Base-by-base conservation (phyloP, 2,113 vertebrate species). In the Crotalus tigris region DNA sequence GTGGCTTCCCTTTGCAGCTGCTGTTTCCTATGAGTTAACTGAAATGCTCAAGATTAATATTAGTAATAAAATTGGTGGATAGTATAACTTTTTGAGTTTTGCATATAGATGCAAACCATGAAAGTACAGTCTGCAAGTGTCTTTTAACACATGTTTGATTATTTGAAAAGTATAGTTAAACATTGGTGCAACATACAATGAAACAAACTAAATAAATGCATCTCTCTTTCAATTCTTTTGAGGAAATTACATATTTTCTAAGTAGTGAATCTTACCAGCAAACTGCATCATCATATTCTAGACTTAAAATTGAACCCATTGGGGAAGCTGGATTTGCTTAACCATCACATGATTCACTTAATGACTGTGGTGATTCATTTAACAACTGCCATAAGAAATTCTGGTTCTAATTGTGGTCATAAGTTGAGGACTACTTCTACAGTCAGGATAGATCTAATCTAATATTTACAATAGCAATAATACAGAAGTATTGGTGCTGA, bases 281-380 rank as follows among this genome's bases (percentile, higher is more conserved):
- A 96, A 96, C 94, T 94, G 49, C 54, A 54, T 7, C 64, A 90
- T 5, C 12, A 64, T 51, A 96, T 96, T 96, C 81, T 97, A 95
- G 93, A 95, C 94, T 96, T 96, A 95, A 97, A 95, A 96, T 96
- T 93, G 94, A 95, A 91, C 93, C 64, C 94, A 55, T n/a, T 64
- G 26, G 61, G 11, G 11, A 64, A 64, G 26, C 26, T 64, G 26
- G 61, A 64, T 64, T 64, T 64, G 61, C 26, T 64, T 64, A 64
- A 64, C 3, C 26, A 29, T 5, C 61, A 64, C 26, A 29, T 10
- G 26, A 64, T 64, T 61, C 24, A 61, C 3, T 61, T 61, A 29
- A 61, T 29, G 26, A 29, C 24, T 12, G 26, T 61, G 59, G 59
- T 10, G 24, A 61, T 61, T 26, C 24, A 61, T 24, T 29, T 29